Evolutionary conservation across 1,140 invertebrate species (phyloP).

Genomic region (Sarcophaga bullata): DNA sequence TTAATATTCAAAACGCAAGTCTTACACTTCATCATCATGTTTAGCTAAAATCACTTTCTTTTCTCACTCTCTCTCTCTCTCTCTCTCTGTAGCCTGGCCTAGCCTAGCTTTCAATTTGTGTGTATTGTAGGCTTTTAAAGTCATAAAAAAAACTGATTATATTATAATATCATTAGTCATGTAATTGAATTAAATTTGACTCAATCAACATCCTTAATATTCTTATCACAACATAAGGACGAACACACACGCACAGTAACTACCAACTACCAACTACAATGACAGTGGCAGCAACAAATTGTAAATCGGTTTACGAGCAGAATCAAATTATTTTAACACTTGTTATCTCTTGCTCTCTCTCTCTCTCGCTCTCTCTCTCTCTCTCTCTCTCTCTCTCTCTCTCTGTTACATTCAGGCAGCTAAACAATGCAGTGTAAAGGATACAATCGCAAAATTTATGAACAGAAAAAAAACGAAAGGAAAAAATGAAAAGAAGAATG

Average conservation of each 20-base stretch:
- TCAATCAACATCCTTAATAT: constrained; percentile 38
- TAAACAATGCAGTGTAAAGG: no score
- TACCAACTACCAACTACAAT: no score
- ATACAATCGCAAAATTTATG: not conserved
- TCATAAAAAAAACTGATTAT: constrained; percentile 24
- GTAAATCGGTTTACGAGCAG: constrained; percentile 29
- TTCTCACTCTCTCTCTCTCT: not conserved
- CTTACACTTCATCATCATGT: constrained; percentile 2
- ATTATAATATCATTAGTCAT: constrained; percentile 41
- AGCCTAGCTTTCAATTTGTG: no score
- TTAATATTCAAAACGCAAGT: constrained; percentile 25
- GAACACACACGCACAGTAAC: no score
- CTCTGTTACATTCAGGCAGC: no score
- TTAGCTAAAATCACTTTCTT: not conserved
- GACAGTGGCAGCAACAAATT: constrained; percentile 7
- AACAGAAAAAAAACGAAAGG: not conserved
- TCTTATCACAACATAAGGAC: constrained; percentile 17
- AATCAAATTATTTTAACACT: constrained; percentile 32
- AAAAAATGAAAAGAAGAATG: not conserved
- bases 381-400: not conserved
- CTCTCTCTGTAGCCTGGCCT: no score
- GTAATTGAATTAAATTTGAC: constrained; percentile 41
- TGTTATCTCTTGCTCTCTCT: not conserved
- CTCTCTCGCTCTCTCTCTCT: not conserved
- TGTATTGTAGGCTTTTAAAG: not conserved